Conservation (phyloP, 1,140 invertebrate genomes). For the Cyclargus thomasi region DNA sequence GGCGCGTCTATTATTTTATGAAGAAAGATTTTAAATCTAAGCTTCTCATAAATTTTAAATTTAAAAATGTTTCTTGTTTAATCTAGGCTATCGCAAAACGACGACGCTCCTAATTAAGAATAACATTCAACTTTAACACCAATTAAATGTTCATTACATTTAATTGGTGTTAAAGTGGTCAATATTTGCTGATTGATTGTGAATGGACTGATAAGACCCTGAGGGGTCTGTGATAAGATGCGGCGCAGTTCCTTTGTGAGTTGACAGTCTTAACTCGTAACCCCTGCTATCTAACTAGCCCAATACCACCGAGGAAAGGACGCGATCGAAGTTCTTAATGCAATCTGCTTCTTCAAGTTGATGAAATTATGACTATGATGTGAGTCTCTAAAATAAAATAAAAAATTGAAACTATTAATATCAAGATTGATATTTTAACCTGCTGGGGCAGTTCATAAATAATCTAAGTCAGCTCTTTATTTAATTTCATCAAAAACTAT, state of each 20-base stretch:
- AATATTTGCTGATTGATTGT: background rate
- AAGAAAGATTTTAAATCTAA: no score
- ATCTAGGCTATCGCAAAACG: background rate
- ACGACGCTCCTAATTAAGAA: background rate
- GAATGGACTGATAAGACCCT: background rate
- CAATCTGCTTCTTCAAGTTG: no score
- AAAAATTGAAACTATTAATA: no score
- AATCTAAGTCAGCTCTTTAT: no score
- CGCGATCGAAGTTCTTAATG: slow-evolving; percentile 20
- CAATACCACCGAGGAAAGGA: background rate
- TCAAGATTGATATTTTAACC: no score
- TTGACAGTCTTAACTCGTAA: background rate
- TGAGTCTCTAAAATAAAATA: no score
- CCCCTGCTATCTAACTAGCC: background rate
- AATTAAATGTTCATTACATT: background rate
- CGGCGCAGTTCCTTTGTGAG: background rate
- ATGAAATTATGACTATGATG: no score
- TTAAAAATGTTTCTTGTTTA: background rate
- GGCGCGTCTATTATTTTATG: no score
- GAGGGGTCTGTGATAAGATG: background rate
- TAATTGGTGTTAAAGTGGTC: no score
- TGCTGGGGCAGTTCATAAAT: no score
- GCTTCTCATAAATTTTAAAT: no score
- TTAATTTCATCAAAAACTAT: no score
- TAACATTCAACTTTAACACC: slow-evolving; percentile 11